A percentile compares a stretch with the other conserved stretches of the same genome.
phyloP scores from a whole-genome alignment of 2,113 vertebrate genomes.

The Passer montanus region DNA sequence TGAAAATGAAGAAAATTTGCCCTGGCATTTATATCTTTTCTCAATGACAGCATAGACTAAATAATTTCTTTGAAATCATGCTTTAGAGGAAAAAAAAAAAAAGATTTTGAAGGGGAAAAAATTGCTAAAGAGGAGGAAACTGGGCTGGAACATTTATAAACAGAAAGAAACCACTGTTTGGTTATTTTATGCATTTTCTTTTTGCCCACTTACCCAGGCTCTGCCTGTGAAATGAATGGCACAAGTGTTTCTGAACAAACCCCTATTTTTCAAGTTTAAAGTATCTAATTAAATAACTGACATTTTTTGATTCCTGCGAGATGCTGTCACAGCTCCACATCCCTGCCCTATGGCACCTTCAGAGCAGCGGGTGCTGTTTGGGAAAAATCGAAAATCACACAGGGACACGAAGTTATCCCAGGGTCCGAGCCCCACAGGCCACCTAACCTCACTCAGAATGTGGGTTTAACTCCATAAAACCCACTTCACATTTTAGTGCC shows the following conservation, averaged over 20 bases:
- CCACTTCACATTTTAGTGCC: not conserved
- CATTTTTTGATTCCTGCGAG: not conserved
- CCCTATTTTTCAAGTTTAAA: not conserved
- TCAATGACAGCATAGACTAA: constrained; percentile 4
- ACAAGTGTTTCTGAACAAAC: not conserved
- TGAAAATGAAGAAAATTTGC: constrained; percentile 30
- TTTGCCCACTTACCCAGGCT: not conserved
- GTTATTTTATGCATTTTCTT: not conserved
- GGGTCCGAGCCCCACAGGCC: not conserved
- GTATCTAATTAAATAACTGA: not conserved
- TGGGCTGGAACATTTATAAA: not conserved
- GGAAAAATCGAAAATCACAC: not conserved
- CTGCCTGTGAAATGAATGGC: not conserved
- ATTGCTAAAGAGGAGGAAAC: not conserved
- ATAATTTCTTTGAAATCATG: constrained; percentile 27
- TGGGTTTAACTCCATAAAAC: not conserved
- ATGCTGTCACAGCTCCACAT: not conserved
- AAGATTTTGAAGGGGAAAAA: not conserved
- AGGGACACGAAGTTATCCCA: not conserved
- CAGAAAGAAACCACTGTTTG: not conserved
- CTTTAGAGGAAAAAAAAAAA: not conserved
- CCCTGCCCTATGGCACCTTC: accelerated
- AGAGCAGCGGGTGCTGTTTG: accelerated
- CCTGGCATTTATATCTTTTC: not conserved
- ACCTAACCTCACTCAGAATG: accelerated